Percentiles rank a stretch among this genome's conserved stretches.
These are phyloP conservation scores for Cyanoramphus novaezelandiae DNA, from an alignment of 2,113 vertebrate species.

Conservation along the genomic window DNA sequence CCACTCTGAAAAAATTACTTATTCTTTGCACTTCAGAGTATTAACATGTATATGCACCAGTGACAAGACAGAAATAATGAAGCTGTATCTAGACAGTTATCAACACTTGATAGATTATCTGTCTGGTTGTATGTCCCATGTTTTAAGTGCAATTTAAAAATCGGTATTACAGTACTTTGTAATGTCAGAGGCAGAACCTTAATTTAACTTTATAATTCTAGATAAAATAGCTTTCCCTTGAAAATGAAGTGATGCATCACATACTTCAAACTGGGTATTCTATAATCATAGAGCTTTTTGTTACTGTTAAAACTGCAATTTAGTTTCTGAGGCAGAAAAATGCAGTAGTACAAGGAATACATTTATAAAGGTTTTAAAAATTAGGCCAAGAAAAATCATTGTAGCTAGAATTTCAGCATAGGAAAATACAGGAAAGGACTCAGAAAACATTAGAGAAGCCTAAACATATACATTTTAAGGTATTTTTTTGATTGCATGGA, in stretches of 20 bases:
- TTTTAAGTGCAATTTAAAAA: constrained; percentile 57
- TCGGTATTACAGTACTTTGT: constrained; percentile 48
- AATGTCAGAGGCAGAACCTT: constrained; percentile 41
- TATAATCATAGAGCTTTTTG: constrained; percentile 23
- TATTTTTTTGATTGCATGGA: not conserved
- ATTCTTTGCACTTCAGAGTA: not conserved
- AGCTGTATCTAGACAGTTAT: not conserved
- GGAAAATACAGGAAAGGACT: not conserved
- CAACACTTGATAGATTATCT: constrained; percentile 9
- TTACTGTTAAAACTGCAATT: constrained; percentile 28
- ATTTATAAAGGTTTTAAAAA: not conserved
- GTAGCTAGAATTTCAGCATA: not conserved
- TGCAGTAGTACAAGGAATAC: not conserved
- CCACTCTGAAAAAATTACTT: not conserved
- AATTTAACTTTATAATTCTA: constrained; percentile 51
- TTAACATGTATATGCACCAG: not conserved
- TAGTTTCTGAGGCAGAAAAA: constrained; percentile 16
- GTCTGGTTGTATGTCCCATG: not conserved
- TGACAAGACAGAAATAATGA: constrained; percentile 5
- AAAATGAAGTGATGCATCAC: constrained; percentile 39
- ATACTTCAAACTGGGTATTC: not conserved
- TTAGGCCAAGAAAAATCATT: constrained; percentile 48
- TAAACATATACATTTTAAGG: not conserved
- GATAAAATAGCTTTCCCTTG: constrained; percentile 15
- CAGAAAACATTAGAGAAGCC: not conserved